phyloP scores from a whole-genome alignment of 2,888 invertebrate genomes.

The Willowsia nigromaculata region DNA sequence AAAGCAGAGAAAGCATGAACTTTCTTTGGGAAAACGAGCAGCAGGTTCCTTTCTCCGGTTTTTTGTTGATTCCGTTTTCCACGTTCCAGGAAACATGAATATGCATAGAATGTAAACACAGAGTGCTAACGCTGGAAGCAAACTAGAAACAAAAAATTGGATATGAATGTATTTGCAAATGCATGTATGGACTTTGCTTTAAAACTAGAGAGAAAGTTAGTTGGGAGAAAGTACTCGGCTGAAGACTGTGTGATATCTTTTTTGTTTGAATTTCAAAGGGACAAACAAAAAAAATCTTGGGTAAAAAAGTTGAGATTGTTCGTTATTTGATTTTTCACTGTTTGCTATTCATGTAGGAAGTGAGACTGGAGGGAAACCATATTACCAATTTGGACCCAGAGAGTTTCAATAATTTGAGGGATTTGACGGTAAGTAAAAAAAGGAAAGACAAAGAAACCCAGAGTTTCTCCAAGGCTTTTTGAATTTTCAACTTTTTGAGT shows the following conservation, averaged over 20 bases:
- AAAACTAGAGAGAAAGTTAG: background rate
- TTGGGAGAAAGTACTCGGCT: background rate
- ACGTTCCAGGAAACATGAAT: background rate
- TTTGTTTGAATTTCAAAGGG: background rate
- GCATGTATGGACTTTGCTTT: background rate
- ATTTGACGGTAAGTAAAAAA: conserved; percentile 72
- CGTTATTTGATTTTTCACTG: conserved; percentile 19
- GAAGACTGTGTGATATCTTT: background rate
- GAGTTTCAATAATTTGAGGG: conserved; percentile 77
- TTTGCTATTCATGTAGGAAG: conserved; percentile 66
- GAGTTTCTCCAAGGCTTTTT: background rate
- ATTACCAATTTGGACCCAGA: conserved; percentile 76
- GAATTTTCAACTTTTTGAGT: background rate
- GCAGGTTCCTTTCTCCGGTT: conserved; percentile 4
- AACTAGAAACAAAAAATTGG: background rate
- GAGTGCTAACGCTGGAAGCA: background rate
- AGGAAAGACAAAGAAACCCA: background rate
- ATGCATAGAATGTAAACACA: conserved; percentile 15
- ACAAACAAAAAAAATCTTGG: background rate
- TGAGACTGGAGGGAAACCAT: conserved; percentile 74
- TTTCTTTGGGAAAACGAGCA: background rate
- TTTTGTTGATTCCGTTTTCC: conserved; percentile 2
- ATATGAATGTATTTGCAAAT: background rate
- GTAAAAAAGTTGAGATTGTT: background rate
- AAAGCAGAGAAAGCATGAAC: background rate